Evolutionary conservation across 2,797 vertebrate species (phyloP).

Genomic region (Arremon aurantiirostris): DNA sequence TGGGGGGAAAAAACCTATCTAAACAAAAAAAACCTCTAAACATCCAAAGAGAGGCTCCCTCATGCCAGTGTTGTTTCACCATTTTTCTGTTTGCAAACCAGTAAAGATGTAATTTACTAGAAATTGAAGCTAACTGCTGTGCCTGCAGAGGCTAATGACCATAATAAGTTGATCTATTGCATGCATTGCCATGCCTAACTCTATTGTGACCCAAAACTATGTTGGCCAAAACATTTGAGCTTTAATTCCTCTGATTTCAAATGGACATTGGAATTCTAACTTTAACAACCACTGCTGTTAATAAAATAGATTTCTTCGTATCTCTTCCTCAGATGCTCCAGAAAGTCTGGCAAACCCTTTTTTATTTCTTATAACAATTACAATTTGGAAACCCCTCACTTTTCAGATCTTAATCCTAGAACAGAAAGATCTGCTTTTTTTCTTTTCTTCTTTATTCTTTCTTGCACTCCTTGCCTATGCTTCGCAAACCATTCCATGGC

Average conservation of each 20-base stretch:
- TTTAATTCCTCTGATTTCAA: not conserved
- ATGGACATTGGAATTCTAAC: not conserved
- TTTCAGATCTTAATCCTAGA: not conserved
- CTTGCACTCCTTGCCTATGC: not conserved
- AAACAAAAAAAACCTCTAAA: not conserved
- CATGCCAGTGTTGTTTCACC: not conserved
- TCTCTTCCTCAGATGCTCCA: not conserved
- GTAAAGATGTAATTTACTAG: not conserved
- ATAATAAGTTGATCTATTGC: not conserved
- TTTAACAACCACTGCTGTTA: not conserved
- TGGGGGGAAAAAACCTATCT: not conserved
- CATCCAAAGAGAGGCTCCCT: not conserved
- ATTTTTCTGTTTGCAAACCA: not conserved
- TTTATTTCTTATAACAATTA: not conserved
- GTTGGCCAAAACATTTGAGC: not conserved
- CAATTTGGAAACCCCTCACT: not conserved
- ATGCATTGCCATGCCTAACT: not conserved
- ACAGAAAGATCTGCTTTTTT: not conserved
- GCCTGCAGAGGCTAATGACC: not conserved
- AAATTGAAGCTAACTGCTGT: not conserved
- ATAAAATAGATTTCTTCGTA: not conserved
- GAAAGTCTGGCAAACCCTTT: not conserved
- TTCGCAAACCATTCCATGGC: not conserved
- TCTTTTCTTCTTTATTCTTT: not conserved
- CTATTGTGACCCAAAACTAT: not conserved